Evolutionary conservation across 1,140 invertebrate genomes (phyloP), one percentile per base, ranked within the genome.

Genomic region (Cotesia typhae): DNA sequence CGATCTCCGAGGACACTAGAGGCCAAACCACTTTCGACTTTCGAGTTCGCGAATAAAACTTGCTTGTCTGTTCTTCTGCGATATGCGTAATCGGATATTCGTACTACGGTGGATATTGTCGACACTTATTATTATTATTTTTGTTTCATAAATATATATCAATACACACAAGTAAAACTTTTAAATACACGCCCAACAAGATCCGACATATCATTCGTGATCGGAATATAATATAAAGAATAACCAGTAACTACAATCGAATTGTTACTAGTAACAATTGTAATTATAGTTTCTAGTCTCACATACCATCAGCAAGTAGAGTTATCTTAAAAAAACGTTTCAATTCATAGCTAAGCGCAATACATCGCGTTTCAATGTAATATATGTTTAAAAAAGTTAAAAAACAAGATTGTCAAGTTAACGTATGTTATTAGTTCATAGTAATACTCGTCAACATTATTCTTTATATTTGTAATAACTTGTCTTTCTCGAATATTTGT

Each of bases 11-110:
- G 55, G 55, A 59, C 52, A 73, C 61, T 51, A 70, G 71, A 73
- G 72, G 70, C 57, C 70, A 75, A 75, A 71, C 71, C 67, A 70
- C 67, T 75, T 75, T 71, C 63, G 51, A 69, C 63, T 73, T 51
- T 73, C 70, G 53, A 70, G 60, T 36, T 73, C 53, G 36, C 67
- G 37, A 38, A 41, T 67, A 70, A 71, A 69, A 36, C 17, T 60
- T 59, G 4, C 37, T 41, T 52, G 71, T 52, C 47, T 75, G 71
- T 52, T 71, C 68, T 53, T 64, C 70, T 20, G 65, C 69, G 74
- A 75, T 73, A 75, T 75, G 74, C 74, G 71, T 75, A 75, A 75
- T 75, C 74, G 74, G 71, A 75, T 73, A 75, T 75, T 67, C 59
- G 53, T 51, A 53, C 14, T 65, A 47, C 28, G n/a, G 14, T 35